Percentiles rank a stretch among this genome's conserved stretches.
These are phyloP conservation scores for Callaeas wilsoni DNA, from an alignment of 2,113 vertebrate genomes.

Conservation along the genomic window DNA sequence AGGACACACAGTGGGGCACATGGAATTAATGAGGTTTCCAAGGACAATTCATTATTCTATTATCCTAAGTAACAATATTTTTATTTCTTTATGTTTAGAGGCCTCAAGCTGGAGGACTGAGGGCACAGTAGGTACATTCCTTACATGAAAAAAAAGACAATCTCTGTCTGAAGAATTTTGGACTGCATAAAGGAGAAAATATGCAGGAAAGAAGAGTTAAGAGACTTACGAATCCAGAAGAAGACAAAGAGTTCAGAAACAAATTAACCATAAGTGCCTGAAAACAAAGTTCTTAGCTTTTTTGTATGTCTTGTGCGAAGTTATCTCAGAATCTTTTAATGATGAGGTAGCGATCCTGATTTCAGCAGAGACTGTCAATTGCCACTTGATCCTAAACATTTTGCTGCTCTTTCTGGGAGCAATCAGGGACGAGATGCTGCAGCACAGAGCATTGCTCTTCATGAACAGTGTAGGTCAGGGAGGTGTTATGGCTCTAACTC, in stretches of 20 bases:
- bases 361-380: not conserved
- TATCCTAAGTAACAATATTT: slow-evolving; percentile 46
- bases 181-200: not conserved
- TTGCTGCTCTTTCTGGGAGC: not conserved
- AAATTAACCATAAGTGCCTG: not conserved
- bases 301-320: not conserved
- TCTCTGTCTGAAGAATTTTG: not conserved
- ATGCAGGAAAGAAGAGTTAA: not conserved
- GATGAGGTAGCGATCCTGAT: not conserved
- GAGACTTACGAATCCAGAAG: not conserved
- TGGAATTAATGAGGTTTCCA: slow-evolving; percentile 7
- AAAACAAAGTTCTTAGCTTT: not conserved
- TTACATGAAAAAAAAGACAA: not conserved
- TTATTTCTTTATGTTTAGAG: not conserved
- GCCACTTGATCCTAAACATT: not conserved
- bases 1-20: slow-evolving; percentile 5
- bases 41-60: slow-evolving; percentile 1
- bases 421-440: not conserved
- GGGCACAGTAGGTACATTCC: slow-evolving; percentile 13
- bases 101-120: not conserved
- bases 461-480: not conserved
- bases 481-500: not conserved
- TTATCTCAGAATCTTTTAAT: not conserved
- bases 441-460: not conserved
- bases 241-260: not conserved